phyloP scores from a whole-genome alignment of 2,113 vertebrate genomes.

The Nibea coibor region DNA sequence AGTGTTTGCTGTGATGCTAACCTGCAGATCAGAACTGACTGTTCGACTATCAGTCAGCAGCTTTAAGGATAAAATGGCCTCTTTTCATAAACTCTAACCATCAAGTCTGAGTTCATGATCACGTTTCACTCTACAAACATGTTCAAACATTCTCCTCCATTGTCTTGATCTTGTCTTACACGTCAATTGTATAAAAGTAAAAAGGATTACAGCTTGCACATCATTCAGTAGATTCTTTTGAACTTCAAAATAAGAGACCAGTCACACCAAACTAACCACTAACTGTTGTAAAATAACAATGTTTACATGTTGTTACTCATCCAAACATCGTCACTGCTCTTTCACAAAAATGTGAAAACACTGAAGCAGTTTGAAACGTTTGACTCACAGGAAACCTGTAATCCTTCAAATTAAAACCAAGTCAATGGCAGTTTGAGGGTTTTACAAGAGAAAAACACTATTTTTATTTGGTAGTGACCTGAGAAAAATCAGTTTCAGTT shows the following conservation, averaged over 20 bases:
- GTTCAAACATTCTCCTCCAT: background rate
- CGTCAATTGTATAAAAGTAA: conserved; percentile 47
- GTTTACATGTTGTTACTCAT: background rate
- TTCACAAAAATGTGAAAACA: background rate
- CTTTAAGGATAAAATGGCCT: conserved; percentile 28
- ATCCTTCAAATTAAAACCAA: background rate
- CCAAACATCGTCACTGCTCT: background rate
- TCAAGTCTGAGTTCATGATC: background rate
- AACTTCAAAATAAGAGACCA: conserved; percentile 2
- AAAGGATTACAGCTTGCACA: conserved; percentile 22
- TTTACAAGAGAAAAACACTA: background rate
- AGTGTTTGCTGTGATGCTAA: background rate
- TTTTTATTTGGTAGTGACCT: too few species aligned
- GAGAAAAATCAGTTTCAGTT: too few species aligned
- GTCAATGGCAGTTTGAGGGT: background rate
- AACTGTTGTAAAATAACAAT: background rate
- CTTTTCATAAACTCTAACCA: background rate
- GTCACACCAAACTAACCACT: background rate
- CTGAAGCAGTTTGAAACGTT: background rate
- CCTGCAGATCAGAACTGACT: conserved; percentile 4
- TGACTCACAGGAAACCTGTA: background rate
- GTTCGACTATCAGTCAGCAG: conserved; percentile 5
- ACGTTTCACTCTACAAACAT: background rate
- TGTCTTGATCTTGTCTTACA: background rate
- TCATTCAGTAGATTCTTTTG: background rate